These are phyloP conservation scores for Nomada lathburiana DNA, from an alignment of 2,888 invertebrate species.

Conservation along the genomic window DNA sequence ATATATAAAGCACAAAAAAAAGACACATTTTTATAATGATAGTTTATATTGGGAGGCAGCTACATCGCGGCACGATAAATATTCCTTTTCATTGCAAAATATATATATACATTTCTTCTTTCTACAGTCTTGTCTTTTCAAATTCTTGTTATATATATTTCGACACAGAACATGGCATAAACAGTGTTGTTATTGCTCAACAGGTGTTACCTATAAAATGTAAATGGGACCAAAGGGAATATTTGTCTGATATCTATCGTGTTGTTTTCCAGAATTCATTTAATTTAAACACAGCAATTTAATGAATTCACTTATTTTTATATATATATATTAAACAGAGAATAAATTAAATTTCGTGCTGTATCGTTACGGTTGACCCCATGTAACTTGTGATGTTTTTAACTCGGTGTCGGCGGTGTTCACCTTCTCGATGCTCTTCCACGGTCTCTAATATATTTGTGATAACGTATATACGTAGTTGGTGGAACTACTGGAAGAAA, in stretches of 20 bases:
- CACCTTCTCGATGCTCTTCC: conserved; percentile 46
- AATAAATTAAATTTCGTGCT: neutral
- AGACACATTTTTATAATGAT: neutral
- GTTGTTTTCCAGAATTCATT: neutral
- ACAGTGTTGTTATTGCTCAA: neutral
- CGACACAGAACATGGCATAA: neutral
- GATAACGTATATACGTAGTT: conserved; percentile 53
- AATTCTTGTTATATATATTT: neutral
- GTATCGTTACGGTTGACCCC: conserved; percentile 27
- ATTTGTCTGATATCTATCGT: neutral
- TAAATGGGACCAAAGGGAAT: neutral
- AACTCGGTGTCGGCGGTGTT: conserved; percentile 66
- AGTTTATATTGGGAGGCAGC: neutral
- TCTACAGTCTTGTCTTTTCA: neutral
- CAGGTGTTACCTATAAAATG: neutral
- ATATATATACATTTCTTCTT: neutral
- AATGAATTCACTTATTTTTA: too few species aligned
- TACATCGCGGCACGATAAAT: neutral
- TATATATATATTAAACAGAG: too few species aligned
- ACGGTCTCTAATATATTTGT: conserved; percentile 51
- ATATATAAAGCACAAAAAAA: conserved; percentile 24
- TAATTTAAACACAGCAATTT: neutral
- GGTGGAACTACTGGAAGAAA: conserved; percentile 39
- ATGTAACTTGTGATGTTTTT: conserved; percentile 51
- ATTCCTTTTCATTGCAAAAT: neutral